Base-by-base conservation (phyloP, 2,113 vertebrate species). In the Lepus americanus region DNA sequence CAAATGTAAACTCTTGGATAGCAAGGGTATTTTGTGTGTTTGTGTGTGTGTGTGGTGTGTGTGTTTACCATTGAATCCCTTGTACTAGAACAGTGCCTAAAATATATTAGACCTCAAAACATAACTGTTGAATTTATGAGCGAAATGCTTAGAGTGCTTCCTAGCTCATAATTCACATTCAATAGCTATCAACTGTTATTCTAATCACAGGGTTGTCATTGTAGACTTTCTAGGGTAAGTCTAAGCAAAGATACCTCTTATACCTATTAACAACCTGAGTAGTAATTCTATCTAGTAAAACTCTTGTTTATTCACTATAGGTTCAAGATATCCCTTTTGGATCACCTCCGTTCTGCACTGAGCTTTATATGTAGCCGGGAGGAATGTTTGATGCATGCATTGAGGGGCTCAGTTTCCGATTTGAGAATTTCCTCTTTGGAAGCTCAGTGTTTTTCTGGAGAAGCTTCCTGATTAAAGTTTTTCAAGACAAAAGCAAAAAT, bases 401-500 rank as follows among this genome's bases (percentile, higher is more conserved):
- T 51, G 31, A 85, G 13, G 51, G 10, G 20, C 63, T 85, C 33
- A 27, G 14, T 66, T 94, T 78, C 36, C 83, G 9, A 44, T 27
- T 36, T 78, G 19, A 76, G 51, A 85, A 59, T 29, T 66, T 64
- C 29, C 13, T 6, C 55, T 69, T 64, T 53, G 23, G 93, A 78
- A 55, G n/a, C 10, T 12, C 29, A 23, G 1, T 67, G 49, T 78
- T 88, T 31, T 86, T 79, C 22, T 33, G 53, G 64, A 76, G 16
- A 20, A 80, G 31, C 39, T 83, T 78, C 49, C 59, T 49, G 5
- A 31, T 76, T 55, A 73, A 78, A 49, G 29, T 33, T 85, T 87
- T 83, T 82, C 44, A 90, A 67, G 67, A 94, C n/a, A 80, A 87
- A 84, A 80, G 29, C 51, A 67, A 74, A 44, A 70, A 79, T 14